Evolutionary conservation across 2,797 vertebrate genomes (phyloP), one percentile per base, ranked within the genome.

Genomic region (Anguilla obscura): DNA sequence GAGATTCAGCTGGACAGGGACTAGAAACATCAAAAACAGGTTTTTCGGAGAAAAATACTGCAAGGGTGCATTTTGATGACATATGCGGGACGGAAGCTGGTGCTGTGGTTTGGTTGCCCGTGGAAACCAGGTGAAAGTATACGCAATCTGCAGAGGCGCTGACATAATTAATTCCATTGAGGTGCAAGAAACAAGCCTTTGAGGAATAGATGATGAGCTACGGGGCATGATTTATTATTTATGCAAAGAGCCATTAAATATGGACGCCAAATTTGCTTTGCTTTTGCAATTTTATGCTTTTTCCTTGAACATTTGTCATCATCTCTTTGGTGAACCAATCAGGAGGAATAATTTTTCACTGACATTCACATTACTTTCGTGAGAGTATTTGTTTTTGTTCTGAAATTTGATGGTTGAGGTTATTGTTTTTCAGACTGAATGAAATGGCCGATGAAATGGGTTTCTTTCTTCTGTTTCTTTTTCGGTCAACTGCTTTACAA

Each of bases 101-200:
- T 93, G 84, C 69, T 58, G 94, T 95, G 96, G 95, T 96, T 94
- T 90, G 89, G 94, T 95, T 94, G 90, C 93, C 80, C 76, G 1
- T 52, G 90, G 95, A 94, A 95, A 95, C 94, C 96, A 96, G 95
- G 95, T 96, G 94, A 96, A 92, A 93, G 86, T 89, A 87, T 91
- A 91, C 88, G 90, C 86, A 87, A 54, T 84, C 88, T 87, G 92
- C 92, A 91, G 89, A 89, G 91, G 90, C 16, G 86, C 90, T 95
- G 94, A 95, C 95, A 93, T 95, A 93, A 95, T 90, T 91, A 91
- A 92, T 96, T 96, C 96, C 96, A 94, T 95, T 94, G 96, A 94
- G 94, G 93, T 76, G 87, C 69, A 71, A 71, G 69, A 71, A 71
- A 71, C n/a, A 71, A 33, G n/a, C 69, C n/a, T 33, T 27, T 71